Conservation (phyloP, 35 echinoderm and acorn worm genomes). For the Acanthaster planci region DNA sequence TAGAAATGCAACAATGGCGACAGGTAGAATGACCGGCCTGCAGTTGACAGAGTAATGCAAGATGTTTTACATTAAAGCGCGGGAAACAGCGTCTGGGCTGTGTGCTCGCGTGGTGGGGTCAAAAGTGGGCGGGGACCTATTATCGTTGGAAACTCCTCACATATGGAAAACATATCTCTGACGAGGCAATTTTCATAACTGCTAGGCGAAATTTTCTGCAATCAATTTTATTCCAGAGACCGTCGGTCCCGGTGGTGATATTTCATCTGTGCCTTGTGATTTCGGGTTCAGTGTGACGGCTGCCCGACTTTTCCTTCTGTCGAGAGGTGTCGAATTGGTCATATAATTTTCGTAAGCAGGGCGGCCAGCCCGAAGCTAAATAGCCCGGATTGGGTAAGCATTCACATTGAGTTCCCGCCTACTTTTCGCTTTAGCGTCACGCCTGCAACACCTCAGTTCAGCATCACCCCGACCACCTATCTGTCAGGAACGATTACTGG, state of each 20-base stretch:
- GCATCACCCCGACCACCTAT: constrained; percentile 22
- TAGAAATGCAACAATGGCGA: constrained; percentile 21
- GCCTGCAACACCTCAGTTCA: constrained; percentile 9
- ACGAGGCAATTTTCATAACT: too few species aligned
- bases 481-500: constrained; percentile 2
- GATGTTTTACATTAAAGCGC: constrained; percentile 5
- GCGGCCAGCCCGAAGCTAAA: not conserved
- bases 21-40: not conserved
- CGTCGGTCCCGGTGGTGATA: too few species aligned
- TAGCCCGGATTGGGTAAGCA: not conserved
- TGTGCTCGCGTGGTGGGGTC: constrained; percentile 13
- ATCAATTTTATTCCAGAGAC: too few species aligned
- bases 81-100: constrained; percentile 17
- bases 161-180: constrained; percentile 15
- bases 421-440: not conserved
- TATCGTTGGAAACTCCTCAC: not conserved
- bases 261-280: too few species aligned
- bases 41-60: constrained; percentile 4
- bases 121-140: not conserved
- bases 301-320: not conserved
- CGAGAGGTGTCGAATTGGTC: constrained; percentile 6
- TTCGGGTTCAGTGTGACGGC: too few species aligned
- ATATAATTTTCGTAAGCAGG: not conserved
- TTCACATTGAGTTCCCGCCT: constrained; percentile 14
- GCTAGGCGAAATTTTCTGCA: too few species aligned